phyloP scores from a whole-genome alignment of 2,113 vertebrate genomes.

The Gila orcuttii region DNA sequence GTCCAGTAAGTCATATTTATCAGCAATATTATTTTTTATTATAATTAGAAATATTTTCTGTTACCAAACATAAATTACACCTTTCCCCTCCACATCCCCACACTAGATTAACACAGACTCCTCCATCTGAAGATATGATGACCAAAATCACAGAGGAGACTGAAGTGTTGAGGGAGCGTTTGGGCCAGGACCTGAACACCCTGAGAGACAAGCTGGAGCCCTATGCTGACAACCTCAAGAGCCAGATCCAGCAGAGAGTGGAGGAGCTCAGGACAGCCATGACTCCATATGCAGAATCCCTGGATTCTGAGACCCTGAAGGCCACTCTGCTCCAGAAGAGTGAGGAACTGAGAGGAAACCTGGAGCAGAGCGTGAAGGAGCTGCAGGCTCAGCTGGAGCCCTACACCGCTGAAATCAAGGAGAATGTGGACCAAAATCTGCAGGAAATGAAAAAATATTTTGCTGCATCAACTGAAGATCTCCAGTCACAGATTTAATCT shows the following conservation, averaged over 20 bases:
- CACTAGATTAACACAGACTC: conserved; percentile 61
- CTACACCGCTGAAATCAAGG: conserved; percentile 57
- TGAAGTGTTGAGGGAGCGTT: conserved; percentile 66
- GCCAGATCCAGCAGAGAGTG: conserved; percentile 76
- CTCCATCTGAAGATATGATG: conserved; percentile 62
- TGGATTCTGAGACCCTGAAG: conserved; percentile 62
- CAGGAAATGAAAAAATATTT: conserved; percentile 69
- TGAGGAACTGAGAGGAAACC: conserved; percentile 59
- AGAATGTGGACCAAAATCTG: conserved; percentile 64
- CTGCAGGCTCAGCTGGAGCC: conserved; percentile 66
- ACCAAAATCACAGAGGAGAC: conserved; percentile 64
- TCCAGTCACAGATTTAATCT: conserved; percentile 58
- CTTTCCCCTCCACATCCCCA: conserved; percentile 37
- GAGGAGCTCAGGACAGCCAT: conserved; percentile 74
- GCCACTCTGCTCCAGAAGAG: conserved; percentile 56
- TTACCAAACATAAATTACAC: neutral
- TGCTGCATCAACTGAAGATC: conserved; percentile 64
- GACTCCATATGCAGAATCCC: conserved; percentile 57
- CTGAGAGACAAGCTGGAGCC: conserved; percentile 65
- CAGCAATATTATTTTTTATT: neutral
- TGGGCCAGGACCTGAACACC: conserved; percentile 64
- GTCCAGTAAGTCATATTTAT: conserved; percentile 66
- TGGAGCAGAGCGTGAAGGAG: conserved; percentile 52
- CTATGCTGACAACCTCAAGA: conserved; percentile 76
- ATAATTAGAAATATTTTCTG: neutral